Conservation (phyloP, 2,888 invertebrate genomes). For the Drosophila atripex region DNA sequence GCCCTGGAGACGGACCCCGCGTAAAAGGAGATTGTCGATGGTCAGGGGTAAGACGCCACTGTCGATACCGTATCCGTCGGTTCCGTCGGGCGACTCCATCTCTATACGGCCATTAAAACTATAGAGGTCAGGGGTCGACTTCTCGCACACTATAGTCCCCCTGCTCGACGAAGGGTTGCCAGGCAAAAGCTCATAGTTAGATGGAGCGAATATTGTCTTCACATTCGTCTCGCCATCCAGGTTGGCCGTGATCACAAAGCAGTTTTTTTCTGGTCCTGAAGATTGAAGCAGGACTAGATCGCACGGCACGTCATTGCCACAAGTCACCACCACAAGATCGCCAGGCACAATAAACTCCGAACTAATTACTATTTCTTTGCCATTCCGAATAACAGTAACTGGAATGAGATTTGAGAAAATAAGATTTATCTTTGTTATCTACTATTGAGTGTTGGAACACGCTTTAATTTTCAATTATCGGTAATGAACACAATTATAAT, state of each 20-base stretch:
- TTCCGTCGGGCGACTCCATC: conserved; percentile 49
- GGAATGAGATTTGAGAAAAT: conserved; percentile 29
- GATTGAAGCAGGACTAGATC: conserved; percentile 90
- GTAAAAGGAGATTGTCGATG: conserved; percentile 89
- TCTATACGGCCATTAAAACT: conserved; percentile 88
- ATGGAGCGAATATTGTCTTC: conserved; percentile 80
- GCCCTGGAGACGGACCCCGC: conserved; percentile 91
- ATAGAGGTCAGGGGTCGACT: conserved; percentile 90
- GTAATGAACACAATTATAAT: background rate
- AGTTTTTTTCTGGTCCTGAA: conserved; percentile 87
- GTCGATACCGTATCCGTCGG: background rate
- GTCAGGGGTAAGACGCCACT: conserved; percentile 84
- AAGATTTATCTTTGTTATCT: background rate
- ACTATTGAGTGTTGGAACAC: too few species aligned
- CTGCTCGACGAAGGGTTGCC: conserved; percentile 46
- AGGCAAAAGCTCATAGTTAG: conserved; percentile 55
- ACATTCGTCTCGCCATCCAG: conserved; percentile 88
- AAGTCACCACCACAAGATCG: conserved; percentile 88
- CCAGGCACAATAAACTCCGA: conserved; percentile 88
- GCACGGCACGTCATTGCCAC: conserved; percentile 91
- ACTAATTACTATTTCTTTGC: conserved; percentile 85
- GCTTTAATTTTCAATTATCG: background rate
- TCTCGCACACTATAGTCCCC: conserved; percentile 88
- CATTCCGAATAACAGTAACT: conserved; percentile 86
- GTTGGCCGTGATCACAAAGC: conserved; percentile 93